These are phyloP conservation scores for Augiades crinisus DNA, from an alignment of 2,888 invertebrate species.

Conservation along the genomic window DNA sequence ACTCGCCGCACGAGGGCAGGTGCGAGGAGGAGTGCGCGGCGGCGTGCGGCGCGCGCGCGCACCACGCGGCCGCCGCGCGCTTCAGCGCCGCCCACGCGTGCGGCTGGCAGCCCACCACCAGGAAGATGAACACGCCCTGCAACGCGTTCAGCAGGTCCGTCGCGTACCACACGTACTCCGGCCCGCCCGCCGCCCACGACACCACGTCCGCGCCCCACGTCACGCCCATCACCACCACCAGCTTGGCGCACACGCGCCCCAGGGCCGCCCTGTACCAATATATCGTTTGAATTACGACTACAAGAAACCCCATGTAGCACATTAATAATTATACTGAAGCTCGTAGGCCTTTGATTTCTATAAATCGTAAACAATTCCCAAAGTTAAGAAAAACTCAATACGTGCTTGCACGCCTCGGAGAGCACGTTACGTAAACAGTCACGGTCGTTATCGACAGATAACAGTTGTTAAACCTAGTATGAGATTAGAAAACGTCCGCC, in stretches of 20 bases:
- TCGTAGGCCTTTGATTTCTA: no score
- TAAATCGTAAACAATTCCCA: no score
- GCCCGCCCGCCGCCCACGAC: slow-evolving; percentile 92
- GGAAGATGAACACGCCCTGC: slow-evolving; percentile 94
- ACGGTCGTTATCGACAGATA: no score
- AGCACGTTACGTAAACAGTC: no score
- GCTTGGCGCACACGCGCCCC: slow-evolving; percentile 91
- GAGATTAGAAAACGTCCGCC: no score
- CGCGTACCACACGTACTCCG: slow-evolving; percentile 90
- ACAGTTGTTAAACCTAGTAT: no score
- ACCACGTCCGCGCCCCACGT: slow-evolving; percentile 88
- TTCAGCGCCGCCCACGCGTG: slow-evolving; percentile 83
- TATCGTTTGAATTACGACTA: not conserved
- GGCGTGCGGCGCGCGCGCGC: slow-evolving; percentile 72
- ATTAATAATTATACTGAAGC: no score
- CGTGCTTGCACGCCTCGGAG: no score
- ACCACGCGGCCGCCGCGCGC: slow-evolving; percentile 52
- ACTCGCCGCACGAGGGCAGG: slow-evolving; percentile 90
- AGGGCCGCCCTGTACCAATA: slow-evolving; percentile 83
- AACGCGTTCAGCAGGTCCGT: slow-evolving; percentile 93
- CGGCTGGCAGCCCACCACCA: slow-evolving; percentile 94
- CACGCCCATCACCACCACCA: slow-evolving; percentile 84
- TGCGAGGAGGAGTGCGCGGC: slow-evolving; percentile 89
- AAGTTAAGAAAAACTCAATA: no score
- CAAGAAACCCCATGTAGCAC: no score